phyloP scores from a whole-genome alignment of 2,888 invertebrate species.

The Cheilosia variabilis region DNA sequence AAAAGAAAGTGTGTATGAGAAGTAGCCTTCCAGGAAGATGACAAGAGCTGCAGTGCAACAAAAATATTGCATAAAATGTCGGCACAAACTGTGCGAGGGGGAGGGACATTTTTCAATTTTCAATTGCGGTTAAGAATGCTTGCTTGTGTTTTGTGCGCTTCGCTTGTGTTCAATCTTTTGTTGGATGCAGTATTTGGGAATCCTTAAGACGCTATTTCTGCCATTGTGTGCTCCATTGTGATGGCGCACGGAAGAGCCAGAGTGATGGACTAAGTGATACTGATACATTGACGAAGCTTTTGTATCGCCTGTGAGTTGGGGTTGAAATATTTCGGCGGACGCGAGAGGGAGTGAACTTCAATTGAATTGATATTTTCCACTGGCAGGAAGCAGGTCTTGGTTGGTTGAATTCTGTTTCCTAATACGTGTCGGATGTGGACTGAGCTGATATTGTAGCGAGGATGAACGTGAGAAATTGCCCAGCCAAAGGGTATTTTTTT shows the following conservation, averaged over 20 bases:
- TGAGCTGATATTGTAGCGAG: background rate
- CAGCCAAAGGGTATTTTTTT: too few relatives aligned
- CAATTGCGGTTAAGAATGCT: conserved; percentile 74
- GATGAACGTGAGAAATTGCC: too few relatives aligned
- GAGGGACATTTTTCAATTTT: conserved; percentile 52
- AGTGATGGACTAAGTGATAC: conserved; percentile 57
- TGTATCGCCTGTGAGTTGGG: conserved; percentile 29
- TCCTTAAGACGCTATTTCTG: conserved; percentile 66
- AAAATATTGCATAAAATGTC: conserved; percentile 63
- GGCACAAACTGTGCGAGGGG: conserved; percentile 19
- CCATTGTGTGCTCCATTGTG: conserved; percentile 64
- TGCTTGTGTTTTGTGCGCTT: conserved; percentile 56
- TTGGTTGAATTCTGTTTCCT: conserved; percentile 4
- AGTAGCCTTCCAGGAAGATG: conserved; percentile 55
- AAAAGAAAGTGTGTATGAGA: conserved; percentile 6
- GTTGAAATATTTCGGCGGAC: background rate
- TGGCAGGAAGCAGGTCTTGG: background rate
- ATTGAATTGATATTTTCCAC: conserved; percentile 22
- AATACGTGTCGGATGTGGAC: background rate
- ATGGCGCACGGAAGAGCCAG: conserved; percentile 48
- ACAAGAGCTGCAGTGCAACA: conserved; percentile 43
- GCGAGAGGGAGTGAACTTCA: background rate
- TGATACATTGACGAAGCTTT: conserved; percentile 48
- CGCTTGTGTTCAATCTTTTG: conserved; percentile 52
- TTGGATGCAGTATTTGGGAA: conserved; percentile 71